Conservation (phyloP, 2,797 vertebrate species). For the Typhlichthys subterraneus region DNA sequence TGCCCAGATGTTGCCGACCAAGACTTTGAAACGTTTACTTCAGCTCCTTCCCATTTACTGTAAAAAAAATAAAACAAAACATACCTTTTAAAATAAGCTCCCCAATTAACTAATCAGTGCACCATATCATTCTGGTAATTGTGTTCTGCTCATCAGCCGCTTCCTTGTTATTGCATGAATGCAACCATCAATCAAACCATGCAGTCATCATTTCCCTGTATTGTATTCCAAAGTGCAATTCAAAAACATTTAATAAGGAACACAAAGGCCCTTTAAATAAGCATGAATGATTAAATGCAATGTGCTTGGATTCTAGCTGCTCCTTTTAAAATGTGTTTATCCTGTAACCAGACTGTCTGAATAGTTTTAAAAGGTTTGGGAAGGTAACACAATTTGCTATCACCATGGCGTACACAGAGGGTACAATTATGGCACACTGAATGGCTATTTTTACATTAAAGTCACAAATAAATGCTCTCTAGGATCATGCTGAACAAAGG, state of each 20-base stretch:
- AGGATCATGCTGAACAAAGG: slow-evolving; percentile 18
- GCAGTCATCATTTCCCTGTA: not conserved
- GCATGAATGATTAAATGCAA: slow-evolving; percentile 36
- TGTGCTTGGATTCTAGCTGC: slow-evolving; percentile 21
- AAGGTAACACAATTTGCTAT: not conserved
- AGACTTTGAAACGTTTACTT: not conserved
- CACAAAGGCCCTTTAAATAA: slow-evolving; percentile 32
- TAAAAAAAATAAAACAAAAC: not conserved
- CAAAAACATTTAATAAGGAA: slow-evolving; percentile 36
- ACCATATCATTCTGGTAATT: slow-evolving; percentile 30
- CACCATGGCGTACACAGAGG: no score
- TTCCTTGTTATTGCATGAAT: slow-evolving; percentile 35
- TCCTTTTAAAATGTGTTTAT: slow-evolving; percentile 10
- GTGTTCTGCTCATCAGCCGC: slow-evolving; percentile 33
- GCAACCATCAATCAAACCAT: slow-evolving; percentile 29
- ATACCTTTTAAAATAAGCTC: slow-evolving; percentile 15
- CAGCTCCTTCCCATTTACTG: not conserved
- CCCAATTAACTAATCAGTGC: slow-evolving; percentile 37
- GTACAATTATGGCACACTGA: not conserved
- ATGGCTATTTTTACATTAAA: slow-evolving; percentile 28
- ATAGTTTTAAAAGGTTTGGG: slow-evolving; percentile 24
- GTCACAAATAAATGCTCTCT: slow-evolving; percentile 22
- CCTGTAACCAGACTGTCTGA: slow-evolving; percentile 25
- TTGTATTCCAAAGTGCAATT: slow-evolving; percentile 35
- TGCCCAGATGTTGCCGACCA: not conserved